Evolutionary conservation across 1,140 invertebrate species (phyloP), one percentile per base, ranked within the genome.

Genomic region (Oreohelix idahoensis): DNA sequence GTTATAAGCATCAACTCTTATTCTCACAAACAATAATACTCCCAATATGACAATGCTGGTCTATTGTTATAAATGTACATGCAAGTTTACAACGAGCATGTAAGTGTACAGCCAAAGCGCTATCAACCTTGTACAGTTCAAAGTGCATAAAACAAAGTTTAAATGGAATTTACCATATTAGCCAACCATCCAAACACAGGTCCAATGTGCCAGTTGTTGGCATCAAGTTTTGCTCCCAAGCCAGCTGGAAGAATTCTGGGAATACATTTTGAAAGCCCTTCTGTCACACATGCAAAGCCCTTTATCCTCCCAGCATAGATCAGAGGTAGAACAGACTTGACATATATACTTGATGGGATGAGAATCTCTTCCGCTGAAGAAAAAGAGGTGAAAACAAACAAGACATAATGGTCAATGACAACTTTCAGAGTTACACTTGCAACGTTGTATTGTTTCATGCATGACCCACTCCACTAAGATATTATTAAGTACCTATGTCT

Each of bases 211-310:
- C 92, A 93, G 17, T 83, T 80, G 26, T 51, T 80, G 49, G 91
- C 90, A 89, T 92, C 89, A 23, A 93, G 75, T 20, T 73, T 63
- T 0, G 89, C 91, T 0, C 85, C 70, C 1, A 92, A 29, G 23
- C 88, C 85, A 5, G 84, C 77, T 17, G 92, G 91, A 32, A 94
- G 85, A 51, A 93, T 88, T 80, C 98, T 93, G 0, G 97, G 97
- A 86, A 99, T 95, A 93, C 99, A 99, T 93, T 98, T 97, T 0
- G 95, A 93, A 15, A 99, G 93, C 8, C 98, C 98, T 38, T 98
- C 98, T 32, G 98, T 98, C 75, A 99, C 97, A 91, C 99, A 98
- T 15, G 97, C 97, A 85, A 97, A 95, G 1, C 95, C 97, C 93
- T 98, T 98, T 0, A 99, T 94, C 49, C 94, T 93, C 42, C 95